These are phyloP conservation scores for Tribolium freemani DNA, from an alignment of 2,888 invertebrate species.

Conservation along the genomic window DNA sequence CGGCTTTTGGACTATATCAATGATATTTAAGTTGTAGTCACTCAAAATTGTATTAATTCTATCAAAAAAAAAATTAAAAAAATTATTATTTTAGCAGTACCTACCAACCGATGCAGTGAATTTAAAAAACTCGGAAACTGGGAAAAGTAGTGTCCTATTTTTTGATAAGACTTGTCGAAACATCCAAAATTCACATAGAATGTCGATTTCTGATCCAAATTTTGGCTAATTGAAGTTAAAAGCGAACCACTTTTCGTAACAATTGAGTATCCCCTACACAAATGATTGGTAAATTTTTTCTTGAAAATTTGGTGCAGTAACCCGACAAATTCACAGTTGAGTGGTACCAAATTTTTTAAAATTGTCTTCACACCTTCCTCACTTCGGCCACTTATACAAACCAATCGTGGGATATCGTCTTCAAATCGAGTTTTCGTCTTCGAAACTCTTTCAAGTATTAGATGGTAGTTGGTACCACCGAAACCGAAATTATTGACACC, in stretches of 20 bases:
- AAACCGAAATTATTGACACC: constrained; percentile 81
- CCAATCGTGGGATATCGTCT: constrained; percentile 68
- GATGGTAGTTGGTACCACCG: constrained; percentile 73
- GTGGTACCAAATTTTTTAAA: constrained; percentile 1
- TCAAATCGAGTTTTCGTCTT: not conserved
- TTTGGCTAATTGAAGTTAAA: not conserved
- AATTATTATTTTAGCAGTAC: not conserved
- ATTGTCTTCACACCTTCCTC: constrained; percentile 7
- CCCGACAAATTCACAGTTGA: constrained; percentile 20
- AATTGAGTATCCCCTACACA: constrained; percentile 28
- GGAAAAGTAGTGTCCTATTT: not conserved
- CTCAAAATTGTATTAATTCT: constrained; percentile 1
- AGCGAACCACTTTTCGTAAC: not conserved
- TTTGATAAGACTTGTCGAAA: not conserved
- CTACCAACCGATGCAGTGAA: not conserved
- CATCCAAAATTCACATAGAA: not conserved
- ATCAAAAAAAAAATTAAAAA: no score
- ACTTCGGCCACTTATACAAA: constrained; percentile 84
- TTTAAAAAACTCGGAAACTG: not conserved
- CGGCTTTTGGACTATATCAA: not conserved
- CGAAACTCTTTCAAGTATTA: constrained; percentile 63
- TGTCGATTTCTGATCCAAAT: not conserved
- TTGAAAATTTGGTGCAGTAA: constrained; percentile 34
- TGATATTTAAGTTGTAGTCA: not conserved
- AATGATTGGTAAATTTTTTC: constrained; percentile 2